Evolutionary conservation across 1,140 invertebrate genomes (phyloP), one percentile per base, ranked within the genome.

Genomic region (Cepaea nemoralis): DNA sequence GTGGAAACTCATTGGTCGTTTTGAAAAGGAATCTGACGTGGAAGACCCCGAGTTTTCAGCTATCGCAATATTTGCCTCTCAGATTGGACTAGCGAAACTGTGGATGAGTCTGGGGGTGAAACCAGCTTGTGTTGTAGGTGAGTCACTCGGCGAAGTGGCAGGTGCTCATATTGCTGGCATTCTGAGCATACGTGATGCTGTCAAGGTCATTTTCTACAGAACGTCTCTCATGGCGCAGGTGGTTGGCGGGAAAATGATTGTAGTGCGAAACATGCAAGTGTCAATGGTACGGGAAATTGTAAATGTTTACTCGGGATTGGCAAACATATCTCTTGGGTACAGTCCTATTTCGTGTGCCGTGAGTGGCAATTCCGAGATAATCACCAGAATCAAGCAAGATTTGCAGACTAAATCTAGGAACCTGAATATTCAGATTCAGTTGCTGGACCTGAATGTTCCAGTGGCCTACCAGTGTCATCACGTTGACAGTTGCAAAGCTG

Each of bases 61-160:
- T 74, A 33, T 89, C 19, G 77, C 85, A 14, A 87, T 87, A 50
- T 89, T 89, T 84, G 83, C 86, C 35, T 87, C 83, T 69, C 88
- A 89, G 78, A 82, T 89, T n/a, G 88, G 63, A 1, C 71, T 88
- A 8, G 79, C 75, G 0, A 50, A 69, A 35, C 10, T 88, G 19
- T 89, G 87, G 87, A 80, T 82, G 45, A 45, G 70, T 37, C 70
- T 73, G 22, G 87, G 87, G 2, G 82, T 89, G 16, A 42, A 16
- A 24, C 85, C 88, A 27, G 79, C 84, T 66, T 76, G 59, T n/a
- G 77, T 89, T 75, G 66, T 89, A 12, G 88, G 88, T 0, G 86
- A 89, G 70, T 88, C 86, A 0, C 84, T 89, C 0, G 88, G 88
- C 1, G 88, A 89, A 69, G 88, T 89, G 31, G 87, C 87, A 6